Percentiles rank a stretch among this genome's conserved stretches.
Conservation (phyloP, 2,797 vertebrate genomes). For the Melanotaenia boesemani region DNA sequence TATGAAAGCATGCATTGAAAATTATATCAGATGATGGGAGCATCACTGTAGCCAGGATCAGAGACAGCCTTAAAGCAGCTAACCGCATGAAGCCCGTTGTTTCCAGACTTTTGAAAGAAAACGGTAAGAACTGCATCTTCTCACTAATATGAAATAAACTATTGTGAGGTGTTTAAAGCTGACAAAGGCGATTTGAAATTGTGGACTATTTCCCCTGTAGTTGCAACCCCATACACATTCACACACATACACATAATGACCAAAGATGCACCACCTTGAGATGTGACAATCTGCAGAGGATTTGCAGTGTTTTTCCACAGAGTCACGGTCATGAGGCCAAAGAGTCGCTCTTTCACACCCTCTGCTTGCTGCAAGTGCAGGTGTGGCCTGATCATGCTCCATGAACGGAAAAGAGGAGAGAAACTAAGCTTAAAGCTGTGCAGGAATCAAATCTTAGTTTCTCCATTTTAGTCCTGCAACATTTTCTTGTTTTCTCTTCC, state of each 20-base stretch:
- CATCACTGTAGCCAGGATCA: not conserved
- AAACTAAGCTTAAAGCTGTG: conserved; percentile 34
- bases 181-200: conserved; percentile 44
- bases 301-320: conserved; percentile 59
- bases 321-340: conserved; percentile 72
- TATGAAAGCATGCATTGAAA: conserved; percentile 3
- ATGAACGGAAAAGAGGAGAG: conserved; percentile 33
- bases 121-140: conserved; percentile 10
- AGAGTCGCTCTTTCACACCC: conserved; percentile 53
- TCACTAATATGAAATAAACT: conserved; percentile 21
- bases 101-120: not conserved
- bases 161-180: conserved; percentile 52
- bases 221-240: conserved; percentile 48
- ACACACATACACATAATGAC: conserved; percentile 23
- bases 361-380: conserved; percentile 51
- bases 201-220: conserved; percentile 50
- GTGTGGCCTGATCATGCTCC: conserved; percentile 52
- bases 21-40: conserved; percentile 7
- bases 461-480: conserved; percentile 32
- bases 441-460: conserved; percentile 36
- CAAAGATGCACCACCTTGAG: conserved; percentile 53
- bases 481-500: conserved; percentile 31
- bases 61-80: conserved; percentile 5
- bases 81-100: not conserved
- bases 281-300: conserved; percentile 59